Percentiles rank a stretch among this genome's conserved stretches.
Conservation (phyloP, 2,113 vertebrate genomes). For the Muntiacus muntjak region DNA sequence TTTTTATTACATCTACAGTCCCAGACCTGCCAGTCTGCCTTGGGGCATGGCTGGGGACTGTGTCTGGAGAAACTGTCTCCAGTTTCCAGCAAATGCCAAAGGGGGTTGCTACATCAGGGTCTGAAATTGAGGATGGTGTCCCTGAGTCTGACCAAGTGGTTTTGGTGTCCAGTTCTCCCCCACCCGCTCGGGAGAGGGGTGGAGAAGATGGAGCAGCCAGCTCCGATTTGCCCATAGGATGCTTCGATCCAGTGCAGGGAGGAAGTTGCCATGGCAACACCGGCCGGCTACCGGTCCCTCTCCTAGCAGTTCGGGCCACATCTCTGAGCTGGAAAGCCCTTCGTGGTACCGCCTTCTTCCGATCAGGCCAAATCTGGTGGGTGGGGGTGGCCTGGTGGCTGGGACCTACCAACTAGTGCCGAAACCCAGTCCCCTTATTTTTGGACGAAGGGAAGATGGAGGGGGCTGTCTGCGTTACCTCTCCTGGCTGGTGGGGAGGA, state of each 20-base stretch:
- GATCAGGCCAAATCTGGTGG: constrained; percentile 24
- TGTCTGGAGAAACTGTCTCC: background rate
- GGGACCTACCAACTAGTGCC: background rate
- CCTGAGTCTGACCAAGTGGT: constrained; percentile 41
- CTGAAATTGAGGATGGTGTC: constrained; percentile 37
- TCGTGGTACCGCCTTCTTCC: constrained; percentile 47
- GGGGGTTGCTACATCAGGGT: background rate
- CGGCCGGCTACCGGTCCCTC: constrained; percentile 60
- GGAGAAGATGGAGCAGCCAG: constrained; percentile 64
- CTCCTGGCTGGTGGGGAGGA: background rate
- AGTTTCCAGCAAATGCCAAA: background rate
- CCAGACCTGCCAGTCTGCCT: background rate
- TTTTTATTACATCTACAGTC: background rate
- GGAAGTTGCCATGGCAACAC: constrained; percentile 77
- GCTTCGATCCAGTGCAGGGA: constrained; percentile 67
- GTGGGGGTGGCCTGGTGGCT: background rate
- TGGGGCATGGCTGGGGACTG: background rate
- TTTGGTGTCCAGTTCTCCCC: constrained; percentile 37
- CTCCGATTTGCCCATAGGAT: constrained; percentile 73
- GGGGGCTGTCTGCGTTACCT: constrained; percentile 42
- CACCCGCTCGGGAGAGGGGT: constrained; percentile 55
- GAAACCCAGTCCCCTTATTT: background rate
- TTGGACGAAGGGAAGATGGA: constrained; percentile 20
- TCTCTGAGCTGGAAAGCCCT: constrained; percentile 60
- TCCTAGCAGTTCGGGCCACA: constrained; percentile 53